Conservation (phyloP, 2,888 invertebrate species). For the Augiades crinisus region DNA sequence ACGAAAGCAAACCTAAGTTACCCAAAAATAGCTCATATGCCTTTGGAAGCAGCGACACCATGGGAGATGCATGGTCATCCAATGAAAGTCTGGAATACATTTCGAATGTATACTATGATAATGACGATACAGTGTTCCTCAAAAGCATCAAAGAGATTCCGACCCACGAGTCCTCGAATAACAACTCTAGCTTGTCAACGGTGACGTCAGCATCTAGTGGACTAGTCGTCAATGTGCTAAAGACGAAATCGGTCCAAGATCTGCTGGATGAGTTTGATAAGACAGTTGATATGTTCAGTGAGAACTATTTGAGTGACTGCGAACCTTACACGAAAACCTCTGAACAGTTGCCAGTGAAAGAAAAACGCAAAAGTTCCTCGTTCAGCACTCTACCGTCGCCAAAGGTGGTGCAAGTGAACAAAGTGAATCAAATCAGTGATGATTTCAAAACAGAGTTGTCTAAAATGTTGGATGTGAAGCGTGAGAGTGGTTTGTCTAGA, state of each 20-base stretch:
- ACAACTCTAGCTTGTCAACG: conserved; percentile 58
- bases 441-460: conserved; percentile 65
- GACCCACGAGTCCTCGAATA: conserved; percentile 50
- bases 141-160: conserved; percentile 63
- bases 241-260: conserved; percentile 60
- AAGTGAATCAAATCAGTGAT: conserved; percentile 63
- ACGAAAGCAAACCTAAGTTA: conserved; percentile 38
- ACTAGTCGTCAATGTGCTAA: conserved; percentile 54
- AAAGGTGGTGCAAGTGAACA: conserved; percentile 62
- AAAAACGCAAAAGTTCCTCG: conserved; percentile 65
- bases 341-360: conserved; percentile 40
- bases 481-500: conserved; percentile 37
- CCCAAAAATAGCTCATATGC: conserved; percentile 54
- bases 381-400: conserved; percentile 63
- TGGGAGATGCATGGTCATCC: conserved; percentile 61
- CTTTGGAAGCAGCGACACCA: conserved; percentile 59
- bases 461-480: conserved; percentile 49
- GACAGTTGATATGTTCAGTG: conserved; percentile 69
- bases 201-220: conserved; percentile 61
- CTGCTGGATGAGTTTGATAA: conserved; percentile 66
- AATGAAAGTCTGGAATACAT: conserved; percentile 65
- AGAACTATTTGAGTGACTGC: conserved; percentile 68
- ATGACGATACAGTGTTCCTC: conserved; percentile 56
- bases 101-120: conserved; percentile 62
- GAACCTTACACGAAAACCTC: conserved; percentile 64